These are phyloP conservation scores for Galaxias olidus DNA, from an alignment of 2,797 vertebrate species.

Conservation along the genomic window DNA sequence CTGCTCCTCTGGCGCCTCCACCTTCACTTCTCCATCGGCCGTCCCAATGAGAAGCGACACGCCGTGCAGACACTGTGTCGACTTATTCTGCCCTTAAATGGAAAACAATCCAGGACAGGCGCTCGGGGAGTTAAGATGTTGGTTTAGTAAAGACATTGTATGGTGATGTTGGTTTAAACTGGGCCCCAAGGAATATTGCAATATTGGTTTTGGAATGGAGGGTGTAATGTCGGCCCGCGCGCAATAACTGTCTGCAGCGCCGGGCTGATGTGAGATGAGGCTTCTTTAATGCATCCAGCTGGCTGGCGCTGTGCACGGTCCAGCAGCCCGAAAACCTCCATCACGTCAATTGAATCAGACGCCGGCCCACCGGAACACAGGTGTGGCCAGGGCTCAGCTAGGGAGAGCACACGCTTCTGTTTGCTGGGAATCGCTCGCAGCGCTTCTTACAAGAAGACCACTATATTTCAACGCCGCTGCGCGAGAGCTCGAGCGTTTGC, in stretches of 20 bases:
- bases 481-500: no score
- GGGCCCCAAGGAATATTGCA: constrained; percentile 33
- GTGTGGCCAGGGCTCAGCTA: not conserved
- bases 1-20: constrained; percentile 38
- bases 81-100: not conserved
- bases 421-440: no score
- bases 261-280: constrained; percentile 19
- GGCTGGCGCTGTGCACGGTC: not conserved
- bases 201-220: constrained; percentile 35
- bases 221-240: no score
- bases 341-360: not conserved
- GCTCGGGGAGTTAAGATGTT: constrained; percentile 8
- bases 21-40: constrained; percentile 36
- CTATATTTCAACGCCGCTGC: no score
- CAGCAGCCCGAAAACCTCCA: not conserved
- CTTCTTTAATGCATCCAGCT: constrained; percentile 7
- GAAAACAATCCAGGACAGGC: constrained; percentile 24
- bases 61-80: no score
- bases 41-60: constrained; percentile 45
- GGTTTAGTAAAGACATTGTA: constrained; percentile 1
- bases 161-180: constrained; percentile 49
- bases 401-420: no score
- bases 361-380: not conserved
- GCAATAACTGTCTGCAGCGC: constrained; percentile 6
- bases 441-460: no score